Evolutionary conservation across 2,113 vertebrate genomes (phyloP).

Genomic region (Accipiter cooperii): DNA sequence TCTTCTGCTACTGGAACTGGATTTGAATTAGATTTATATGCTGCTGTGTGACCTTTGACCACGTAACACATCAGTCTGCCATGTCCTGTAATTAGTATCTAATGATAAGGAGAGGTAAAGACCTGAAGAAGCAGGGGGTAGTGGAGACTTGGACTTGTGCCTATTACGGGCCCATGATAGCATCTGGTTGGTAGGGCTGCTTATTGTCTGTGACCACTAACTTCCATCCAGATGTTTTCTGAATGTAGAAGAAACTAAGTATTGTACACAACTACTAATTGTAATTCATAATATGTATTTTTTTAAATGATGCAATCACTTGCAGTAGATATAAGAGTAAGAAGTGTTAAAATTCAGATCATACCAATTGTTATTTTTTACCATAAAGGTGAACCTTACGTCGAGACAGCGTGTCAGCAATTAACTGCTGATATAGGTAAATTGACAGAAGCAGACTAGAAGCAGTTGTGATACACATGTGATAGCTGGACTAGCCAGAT

Average conservation of each 20-base stretch:
- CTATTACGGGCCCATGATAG: not conserved
- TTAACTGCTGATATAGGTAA: not conserved
- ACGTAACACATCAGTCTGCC: not conserved
- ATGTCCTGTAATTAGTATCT: not conserved
- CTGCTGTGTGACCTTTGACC: not conserved
- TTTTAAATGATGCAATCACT: not conserved
- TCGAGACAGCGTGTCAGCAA: not conserved
- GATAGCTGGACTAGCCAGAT: not conserved
- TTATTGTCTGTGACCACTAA: not conserved
- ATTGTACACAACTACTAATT: not conserved
- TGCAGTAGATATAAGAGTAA: not conserved
- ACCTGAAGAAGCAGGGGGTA: not conserved
- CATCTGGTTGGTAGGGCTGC: not conserved
- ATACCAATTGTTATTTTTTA: not conserved
- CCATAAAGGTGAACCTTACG: not conserved
- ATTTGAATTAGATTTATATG: not conserved
- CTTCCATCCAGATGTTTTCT: not conserved
- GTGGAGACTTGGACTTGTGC: not conserved
- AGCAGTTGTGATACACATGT: not conserved
- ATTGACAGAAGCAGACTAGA: not conserved
- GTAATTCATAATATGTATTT: not conserved
- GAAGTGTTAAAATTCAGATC: not conserved
- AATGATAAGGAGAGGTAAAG: not conserved
- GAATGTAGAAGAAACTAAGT: not conserved
- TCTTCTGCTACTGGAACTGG: not conserved